Evolutionary conservation across 2,113 vertebrate genomes (phyloP), one percentile per base, ranked within the genome.

Genomic region (Seriola rivoliana): DNA sequence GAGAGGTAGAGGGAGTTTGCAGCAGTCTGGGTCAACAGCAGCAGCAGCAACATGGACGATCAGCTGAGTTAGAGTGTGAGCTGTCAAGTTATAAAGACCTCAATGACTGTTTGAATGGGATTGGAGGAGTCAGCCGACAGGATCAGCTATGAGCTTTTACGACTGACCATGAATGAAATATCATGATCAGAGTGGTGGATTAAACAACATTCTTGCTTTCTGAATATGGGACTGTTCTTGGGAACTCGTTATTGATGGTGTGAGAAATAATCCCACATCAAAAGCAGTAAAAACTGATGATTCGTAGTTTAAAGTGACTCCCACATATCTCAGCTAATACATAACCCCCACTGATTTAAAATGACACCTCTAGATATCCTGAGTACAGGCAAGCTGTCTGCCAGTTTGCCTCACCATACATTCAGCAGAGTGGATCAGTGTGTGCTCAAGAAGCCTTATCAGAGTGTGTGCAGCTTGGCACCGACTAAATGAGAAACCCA

Each of bases 391-490:
- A 55, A 79, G 85, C 63, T 70, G 85, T 66, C 85, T 66, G 73
- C 75, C 71, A 59, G 75, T 75, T 85, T 66, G 19, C 77, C 68
- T 75, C 38, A 7, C 76, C 80, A 82, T 89, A 80, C 85, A 83
- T 81, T 81, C 73, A 78, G 81, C 88, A 46, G 87, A 89, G 80
- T 78, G 84, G 85, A 86, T 90, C 90, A 80, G 50, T 64, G 74
- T 86, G 84, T 55, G 81, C 86, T 84, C 78, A n/a, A 75, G 77
- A 83, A 91, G 82, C 65, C 87, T 91, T 92, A 94, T 94, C 93
- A 93, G 74, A 72, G 72, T 59, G 86, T 48, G 76, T 85, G 90
- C 90, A 92, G 89, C 93, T 89, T 85, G 88, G 85, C 75, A 84
- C 69, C 13, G 54, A 82, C 83, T 84, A 91, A 90, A 92, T 87